These are phyloP conservation scores for Nautilus pompilius DNA, from an alignment of 1,140 invertebrate species.

Conservation along the genomic window DNA sequence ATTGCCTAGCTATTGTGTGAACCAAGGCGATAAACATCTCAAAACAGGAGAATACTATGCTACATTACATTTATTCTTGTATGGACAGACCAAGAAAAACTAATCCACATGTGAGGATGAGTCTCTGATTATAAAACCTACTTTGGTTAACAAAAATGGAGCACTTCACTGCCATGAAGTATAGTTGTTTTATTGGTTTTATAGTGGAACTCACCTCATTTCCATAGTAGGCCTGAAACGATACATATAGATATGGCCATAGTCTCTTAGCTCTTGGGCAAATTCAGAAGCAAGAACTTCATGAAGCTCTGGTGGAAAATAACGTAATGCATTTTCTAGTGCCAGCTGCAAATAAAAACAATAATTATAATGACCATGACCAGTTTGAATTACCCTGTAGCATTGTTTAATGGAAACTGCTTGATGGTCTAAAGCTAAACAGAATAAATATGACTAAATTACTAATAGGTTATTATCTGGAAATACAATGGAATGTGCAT, in stretches of 20 bases:
- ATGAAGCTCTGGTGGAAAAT: conserved; percentile 63
- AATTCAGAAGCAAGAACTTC: conserved; percentile 61
- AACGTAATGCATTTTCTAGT: conserved; percentile 64
- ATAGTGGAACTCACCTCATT: conserved; percentile 56
- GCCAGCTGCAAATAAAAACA: conserved; percentile 55
- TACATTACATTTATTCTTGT: no score
- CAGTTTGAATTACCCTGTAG: not conserved
- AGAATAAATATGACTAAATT: no score
- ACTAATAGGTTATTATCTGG: not conserved
- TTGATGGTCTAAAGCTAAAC: not conserved
- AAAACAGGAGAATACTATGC: no score
- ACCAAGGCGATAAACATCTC: no score
- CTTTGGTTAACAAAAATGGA: no score
- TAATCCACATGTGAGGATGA: no score
- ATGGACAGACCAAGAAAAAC: no score
- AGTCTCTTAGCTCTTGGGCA: conserved; percentile 60
- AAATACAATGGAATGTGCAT: not conserved
- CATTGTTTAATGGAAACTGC: not conserved
- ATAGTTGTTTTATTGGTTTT: no score
- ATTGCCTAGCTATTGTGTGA: no score
- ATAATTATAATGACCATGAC: not conserved
- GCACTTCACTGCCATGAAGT: no score
- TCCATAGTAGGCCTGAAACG: conserved; percentile 61
- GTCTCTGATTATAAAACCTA: no score
- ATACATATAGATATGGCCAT: conserved; percentile 73